phyloP scores from a whole-genome alignment of 1,140 invertebrate species.

The Trinorchestia longiramus region DNA sequence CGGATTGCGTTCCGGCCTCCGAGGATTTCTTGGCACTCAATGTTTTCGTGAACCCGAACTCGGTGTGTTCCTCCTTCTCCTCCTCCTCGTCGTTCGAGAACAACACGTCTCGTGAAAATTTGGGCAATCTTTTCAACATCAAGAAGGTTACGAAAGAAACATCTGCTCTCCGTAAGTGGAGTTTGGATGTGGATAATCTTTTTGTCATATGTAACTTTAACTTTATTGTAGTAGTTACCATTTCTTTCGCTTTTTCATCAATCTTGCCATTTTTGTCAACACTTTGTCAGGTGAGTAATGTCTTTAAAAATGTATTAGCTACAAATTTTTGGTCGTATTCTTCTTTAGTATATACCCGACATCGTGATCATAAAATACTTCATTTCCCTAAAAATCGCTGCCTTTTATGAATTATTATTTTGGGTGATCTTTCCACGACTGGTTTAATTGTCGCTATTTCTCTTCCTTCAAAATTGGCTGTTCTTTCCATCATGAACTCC shows the following conservation, averaged over 20 bases:
- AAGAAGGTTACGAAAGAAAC: neutral
- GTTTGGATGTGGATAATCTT: too few relatives aligned
- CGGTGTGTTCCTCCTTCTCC: too few relatives aligned
- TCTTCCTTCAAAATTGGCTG: neutral
- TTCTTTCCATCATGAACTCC: neutral
- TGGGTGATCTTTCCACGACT: neutral
- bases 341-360: neutral
- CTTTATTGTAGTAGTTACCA: too few relatives aligned
- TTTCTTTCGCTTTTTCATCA: neutral
- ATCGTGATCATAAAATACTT: neutral
- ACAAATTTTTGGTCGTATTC: neutral
- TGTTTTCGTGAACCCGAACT: too few relatives aligned
- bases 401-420: neutral
- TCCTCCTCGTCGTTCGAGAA: too few relatives aligned
- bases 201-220: too few relatives aligned
- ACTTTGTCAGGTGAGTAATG: neutral
- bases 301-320: too few relatives aligned
- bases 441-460: neutral
- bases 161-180: neutral
- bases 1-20: too few relatives aligned
- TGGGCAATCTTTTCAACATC: neutral
- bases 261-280: neutral
- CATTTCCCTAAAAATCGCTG: neutral
- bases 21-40: too few relatives aligned
- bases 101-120: neutral